Percentiles rank a stretch among this genome's conserved stretches.
These are phyloP conservation scores for Cryptophagus acutangulus DNA, from an alignment of 2,888 invertebrate species.

Conservation along the genomic window DNA sequence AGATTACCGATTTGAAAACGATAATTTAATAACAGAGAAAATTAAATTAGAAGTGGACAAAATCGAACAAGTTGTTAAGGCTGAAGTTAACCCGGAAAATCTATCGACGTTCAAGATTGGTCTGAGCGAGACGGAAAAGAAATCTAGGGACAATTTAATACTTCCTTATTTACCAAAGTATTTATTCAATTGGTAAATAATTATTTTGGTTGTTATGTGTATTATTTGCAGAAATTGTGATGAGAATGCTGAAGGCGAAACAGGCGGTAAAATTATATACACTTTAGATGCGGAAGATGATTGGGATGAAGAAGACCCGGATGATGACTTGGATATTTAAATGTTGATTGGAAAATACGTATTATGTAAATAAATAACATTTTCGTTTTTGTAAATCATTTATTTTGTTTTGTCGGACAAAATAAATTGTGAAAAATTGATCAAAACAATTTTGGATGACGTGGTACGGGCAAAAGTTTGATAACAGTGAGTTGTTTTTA, in stretches of 20 bases:
- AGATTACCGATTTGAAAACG: slow-evolving; percentile 38
- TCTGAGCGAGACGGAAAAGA: slow-evolving; percentile 57
- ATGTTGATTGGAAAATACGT: too few species aligned
- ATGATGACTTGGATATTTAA: slow-evolving; percentile 75
- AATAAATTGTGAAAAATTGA: too few species aligned
- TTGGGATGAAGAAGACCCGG: slow-evolving; percentile 83
- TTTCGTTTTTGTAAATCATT: too few species aligned
- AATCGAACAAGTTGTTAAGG: slow-evolving; percentile 27
- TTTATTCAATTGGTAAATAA: slow-evolving; percentile 14
- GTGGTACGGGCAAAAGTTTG: too few species aligned
- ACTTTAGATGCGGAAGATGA: slow-evolving; percentile 74
- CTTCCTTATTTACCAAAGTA: slow-evolving; percentile 57
- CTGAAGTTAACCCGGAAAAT: slow-evolving; percentile 43
- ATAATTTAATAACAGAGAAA: slow-evolving; percentile 39
- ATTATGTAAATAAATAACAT: too few species aligned
- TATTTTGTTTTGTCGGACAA: too few species aligned
- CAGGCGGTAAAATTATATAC: slow-evolving; percentile 64
- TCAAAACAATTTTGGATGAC: too few species aligned
- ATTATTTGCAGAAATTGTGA: slow-evolving; percentile 24
- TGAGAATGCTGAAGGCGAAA: slow-evolving; percentile 15
- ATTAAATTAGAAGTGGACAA: slow-evolving; percentile 41
- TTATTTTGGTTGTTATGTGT: slow-evolving; percentile 13
- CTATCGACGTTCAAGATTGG: slow-evolving; percentile 63
- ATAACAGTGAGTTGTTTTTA: too few species aligned
- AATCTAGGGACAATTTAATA: slow-evolving; percentile 51